Evolutionary conservation across 2,113 vertebrate genomes (phyloP).

Genomic region (Gallinago undulata): DNA sequence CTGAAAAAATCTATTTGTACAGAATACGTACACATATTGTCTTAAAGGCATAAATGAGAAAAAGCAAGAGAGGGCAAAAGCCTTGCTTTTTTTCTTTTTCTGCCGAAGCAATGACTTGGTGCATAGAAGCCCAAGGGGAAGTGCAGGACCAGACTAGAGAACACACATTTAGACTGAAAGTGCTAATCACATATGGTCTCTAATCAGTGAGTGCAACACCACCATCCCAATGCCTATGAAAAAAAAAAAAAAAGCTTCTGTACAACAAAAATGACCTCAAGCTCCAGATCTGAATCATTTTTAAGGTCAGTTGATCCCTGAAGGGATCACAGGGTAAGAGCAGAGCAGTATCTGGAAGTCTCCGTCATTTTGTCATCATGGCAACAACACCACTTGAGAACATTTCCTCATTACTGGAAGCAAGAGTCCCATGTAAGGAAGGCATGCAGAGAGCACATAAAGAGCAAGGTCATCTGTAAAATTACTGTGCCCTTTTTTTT

Average conservation of each 20-base stretch:
- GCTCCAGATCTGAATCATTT: neutral
- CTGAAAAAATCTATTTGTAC: neutral
- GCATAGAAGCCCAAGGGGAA: neutral
- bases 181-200: neutral
- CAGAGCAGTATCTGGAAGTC: neutral
- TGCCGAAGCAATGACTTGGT: neutral
- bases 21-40: neutral
- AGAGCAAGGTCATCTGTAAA: conserved; percentile 2
- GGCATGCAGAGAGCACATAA: neutral
- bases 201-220: neutral
- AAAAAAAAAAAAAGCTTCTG: neutral
- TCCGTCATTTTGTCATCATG: neutral
- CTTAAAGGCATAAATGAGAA: neutral
- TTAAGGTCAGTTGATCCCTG: conserved; percentile 23
- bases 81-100: neutral
- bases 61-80: neutral
- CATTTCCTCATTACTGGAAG: neutral
- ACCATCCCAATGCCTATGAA: neutral
- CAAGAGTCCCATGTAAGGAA: neutral
- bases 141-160: neutral
- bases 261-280: neutral
- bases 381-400: neutral
- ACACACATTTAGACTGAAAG: neutral
- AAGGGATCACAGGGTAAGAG: neutral
- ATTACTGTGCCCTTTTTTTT: neutral